Conservation (phyloP, 2,888 invertebrate species). For the Malthinus seriepunctatus region DNA sequence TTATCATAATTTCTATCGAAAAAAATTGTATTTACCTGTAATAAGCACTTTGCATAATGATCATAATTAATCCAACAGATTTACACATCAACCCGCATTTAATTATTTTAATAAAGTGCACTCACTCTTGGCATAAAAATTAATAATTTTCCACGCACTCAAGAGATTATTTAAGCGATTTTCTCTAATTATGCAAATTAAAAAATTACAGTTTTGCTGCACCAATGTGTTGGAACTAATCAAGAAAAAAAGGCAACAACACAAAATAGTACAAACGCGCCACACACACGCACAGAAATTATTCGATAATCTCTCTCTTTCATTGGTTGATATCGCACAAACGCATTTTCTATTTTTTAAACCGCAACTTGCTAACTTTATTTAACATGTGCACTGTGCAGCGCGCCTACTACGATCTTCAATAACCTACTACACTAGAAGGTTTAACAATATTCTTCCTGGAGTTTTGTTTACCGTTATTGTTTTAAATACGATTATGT, state of each 20-base stretch:
- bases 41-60: no score
- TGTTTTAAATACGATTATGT: conserved; percentile 3
- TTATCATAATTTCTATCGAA: no score
- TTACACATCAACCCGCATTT: no score
- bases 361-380: background rate
- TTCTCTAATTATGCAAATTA: conserved; percentile 30
- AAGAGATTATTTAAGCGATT: no score
- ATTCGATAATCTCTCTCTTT: conserved; percentile 10
- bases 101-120: no score
- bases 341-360: conserved; percentile 17
- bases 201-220: conserved; percentile 13
- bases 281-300: conserved; percentile 35
- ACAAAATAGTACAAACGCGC: conserved; percentile 30
- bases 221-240: conserved; percentile 22
- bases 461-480: conserved; percentile 16
- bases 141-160: no score
- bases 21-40: no score
- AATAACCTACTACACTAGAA: conserved; percentile 19
- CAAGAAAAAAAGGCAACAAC: conserved; percentile 22
- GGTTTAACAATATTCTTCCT: conserved; percentile 14
- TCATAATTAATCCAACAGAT: no score
- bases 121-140: no score
- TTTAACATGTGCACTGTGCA: background rate
- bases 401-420: conserved; percentile 13
- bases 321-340: conserved; percentile 21